Base-by-base conservation (phyloP, 2,797 vertebrate species). In the Odontamblyopus lacepedii region DNA sequence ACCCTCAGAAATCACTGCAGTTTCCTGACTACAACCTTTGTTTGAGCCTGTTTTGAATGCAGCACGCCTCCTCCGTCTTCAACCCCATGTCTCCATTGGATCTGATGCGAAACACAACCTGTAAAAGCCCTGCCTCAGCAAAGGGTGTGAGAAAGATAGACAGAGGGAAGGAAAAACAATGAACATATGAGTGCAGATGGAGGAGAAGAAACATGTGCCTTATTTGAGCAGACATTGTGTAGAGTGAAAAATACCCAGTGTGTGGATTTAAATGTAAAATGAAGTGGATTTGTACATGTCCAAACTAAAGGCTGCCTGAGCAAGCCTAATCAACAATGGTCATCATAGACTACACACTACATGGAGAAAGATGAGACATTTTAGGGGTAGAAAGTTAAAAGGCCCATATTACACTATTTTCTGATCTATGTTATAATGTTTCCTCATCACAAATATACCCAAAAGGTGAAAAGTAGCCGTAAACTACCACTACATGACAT, bases 281-380 rank as follows among this genome's bases (percentile, higher is more conserved):
- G 2, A 18, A 51, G 18, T 53, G 19, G 51, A n/a, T 55, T 23
- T 55, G 72, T 55, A 81, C 86, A 80, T 85, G 85, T 88, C 91
- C 84, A 81, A 73, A 83, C 89, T 91, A 92, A 92, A 89, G 89
- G 88, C 82, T 67, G 88, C 87, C 81, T 85, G 89, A 88, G 88
- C 86, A 87, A 81, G 85, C 79, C 87, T 87, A 87, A 92, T 91
- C 86, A 90, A 81, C 77, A 44, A 78, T 44, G 91, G n/a, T 38
- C 41, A 44, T 44, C 41, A 44, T 13, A 44, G 41, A 44, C 41
- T 11, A 11, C 41, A 44, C 12, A 44, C 41, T 13, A 92, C 88
- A 91, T 74, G 79, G 70, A 64, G 69, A 76, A 72, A 68, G 69
- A 23, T 18, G 26, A 63, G 62, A 56, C 61, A 56, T 6, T 5